A percentile compares a stretch with the other conserved stretches of the same genome.
These are phyloP conservation scores for Drosophila nebulosa DNA, from an alignment of 1,140 invertebrate genomes.

Conservation along the genomic window DNA sequence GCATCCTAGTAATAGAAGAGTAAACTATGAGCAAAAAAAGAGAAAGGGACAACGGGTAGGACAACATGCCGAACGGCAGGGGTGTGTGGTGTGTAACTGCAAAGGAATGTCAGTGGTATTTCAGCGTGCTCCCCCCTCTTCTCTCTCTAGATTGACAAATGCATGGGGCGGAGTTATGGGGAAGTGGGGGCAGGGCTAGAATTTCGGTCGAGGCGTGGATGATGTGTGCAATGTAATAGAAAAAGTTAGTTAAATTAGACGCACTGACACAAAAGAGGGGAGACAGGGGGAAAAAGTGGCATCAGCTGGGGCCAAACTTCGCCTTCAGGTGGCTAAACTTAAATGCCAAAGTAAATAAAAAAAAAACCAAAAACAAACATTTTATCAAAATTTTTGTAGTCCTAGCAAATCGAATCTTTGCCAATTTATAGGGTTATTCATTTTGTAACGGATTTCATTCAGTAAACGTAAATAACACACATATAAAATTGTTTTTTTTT, in stretches of 20 bases:
- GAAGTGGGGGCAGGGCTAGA: too few species aligned
- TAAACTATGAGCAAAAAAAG: constrained; percentile 5
- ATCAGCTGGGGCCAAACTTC: too few species aligned
- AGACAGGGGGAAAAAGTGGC: neutral
- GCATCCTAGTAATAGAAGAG: constrained; percentile 29
- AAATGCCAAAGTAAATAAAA: too few species aligned
- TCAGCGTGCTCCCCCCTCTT: constrained; percentile 38
- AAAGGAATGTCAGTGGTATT: constrained; percentile 49
- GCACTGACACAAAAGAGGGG: constrained; percentile 34
- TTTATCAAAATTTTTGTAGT: too few species aligned
- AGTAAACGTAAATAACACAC: too few species aligned
- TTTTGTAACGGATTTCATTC: too few species aligned
- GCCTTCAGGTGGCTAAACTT: neutral
- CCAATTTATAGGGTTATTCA: too few species aligned
- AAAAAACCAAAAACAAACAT: too few species aligned
- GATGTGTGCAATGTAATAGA: constrained; percentile 74
- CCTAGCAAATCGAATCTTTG: too few species aligned
- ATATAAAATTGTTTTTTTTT: too few species aligned
- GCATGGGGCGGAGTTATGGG: constrained; percentile 40
- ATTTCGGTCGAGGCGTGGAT: too few species aligned
- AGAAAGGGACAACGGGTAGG: neutral
- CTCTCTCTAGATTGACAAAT: constrained; percentile 58
- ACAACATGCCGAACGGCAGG: neutral
- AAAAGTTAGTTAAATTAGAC: constrained; percentile 77
- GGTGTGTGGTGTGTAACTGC: neutral